These are phyloP conservation scores for Selenia dentaria DNA, from an alignment of 2,888 invertebrate species.

Conservation along the genomic window DNA sequence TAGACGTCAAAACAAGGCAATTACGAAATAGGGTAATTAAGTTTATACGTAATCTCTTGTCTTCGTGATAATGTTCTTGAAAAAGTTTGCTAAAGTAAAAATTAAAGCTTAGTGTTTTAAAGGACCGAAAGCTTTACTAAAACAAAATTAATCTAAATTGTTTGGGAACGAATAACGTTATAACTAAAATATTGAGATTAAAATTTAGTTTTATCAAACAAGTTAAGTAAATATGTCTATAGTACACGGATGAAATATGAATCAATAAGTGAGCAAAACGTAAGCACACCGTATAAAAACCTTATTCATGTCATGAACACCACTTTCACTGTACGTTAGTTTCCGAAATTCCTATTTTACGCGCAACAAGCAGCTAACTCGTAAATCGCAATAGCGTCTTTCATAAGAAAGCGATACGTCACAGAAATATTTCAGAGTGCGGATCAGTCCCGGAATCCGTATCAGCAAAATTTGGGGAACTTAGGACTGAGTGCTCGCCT, in stretches of 20 bases:
- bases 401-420: conserved; percentile 12
- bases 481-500: conserved; percentile 30
- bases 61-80: conserved; percentile 45
- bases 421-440: conserved; percentile 25
- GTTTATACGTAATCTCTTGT: conserved; percentile 72
- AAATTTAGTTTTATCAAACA: too few species aligned
- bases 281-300: too few species aligned
- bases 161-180: too few species aligned
- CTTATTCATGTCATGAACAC: too few species aligned
- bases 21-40: conserved; percentile 80
- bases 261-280: too few species aligned
- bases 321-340: conserved; percentile 4
- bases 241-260: too few species aligned
- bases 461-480: conserved; percentile 9
- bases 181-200: too few species aligned
- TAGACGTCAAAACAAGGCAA: conserved; percentile 82
- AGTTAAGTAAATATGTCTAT: too few species aligned
- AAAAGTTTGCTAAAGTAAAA: conserved; percentile 16
- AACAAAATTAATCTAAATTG: too few species aligned
- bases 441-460: conserved; percentile 6
- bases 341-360: neutral
- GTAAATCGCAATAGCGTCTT: conserved; percentile 10
- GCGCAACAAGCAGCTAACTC: conserved; percentile 6
- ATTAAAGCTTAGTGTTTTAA: neutral
- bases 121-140: too few species aligned